Conservation (phyloP, 2,113 vertebrate genomes). For the Cavia aperea region DNA sequence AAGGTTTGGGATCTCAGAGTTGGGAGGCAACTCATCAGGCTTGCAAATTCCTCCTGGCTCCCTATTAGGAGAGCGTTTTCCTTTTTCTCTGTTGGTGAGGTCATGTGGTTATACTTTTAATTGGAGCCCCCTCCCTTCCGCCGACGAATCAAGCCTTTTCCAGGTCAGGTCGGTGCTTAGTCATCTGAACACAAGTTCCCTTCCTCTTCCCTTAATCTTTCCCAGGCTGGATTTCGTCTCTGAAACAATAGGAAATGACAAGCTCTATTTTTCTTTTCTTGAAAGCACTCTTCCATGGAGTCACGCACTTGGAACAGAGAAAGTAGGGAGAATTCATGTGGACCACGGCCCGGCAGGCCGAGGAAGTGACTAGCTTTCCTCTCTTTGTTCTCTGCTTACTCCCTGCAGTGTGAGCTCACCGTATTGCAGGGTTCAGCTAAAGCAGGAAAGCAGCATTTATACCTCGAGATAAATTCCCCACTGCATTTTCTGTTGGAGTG, state of each 20-base stretch:
- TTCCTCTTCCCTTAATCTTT: slow-evolving; percentile 64
- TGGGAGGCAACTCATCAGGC: not conserved
- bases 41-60: slow-evolving; percentile 36
- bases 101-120: slow-evolving; percentile 40
- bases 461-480: slow-evolving; percentile 57
- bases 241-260: slow-evolving; percentile 72
- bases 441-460: slow-evolving; percentile 70
- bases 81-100: slow-evolving; percentile 9
- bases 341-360: slow-evolving; percentile 34
- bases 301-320: slow-evolving; percentile 40
- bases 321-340: slow-evolving; percentile 54
- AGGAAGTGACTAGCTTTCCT: slow-evolving; percentile 91
- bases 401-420: slow-evolving; percentile 60
- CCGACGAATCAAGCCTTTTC: slow-evolving; percentile 59
- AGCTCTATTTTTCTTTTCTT: slow-evolving; percentile 65
- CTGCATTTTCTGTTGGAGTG: slow-evolving; percentile 56
- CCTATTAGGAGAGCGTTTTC: slow-evolving; percentile 26
- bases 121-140: slow-evolving; percentile 64
- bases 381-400: slow-evolving; percentile 81
- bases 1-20: slow-evolving; percentile 19
- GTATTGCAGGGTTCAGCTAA: slow-evolving; percentile 58
- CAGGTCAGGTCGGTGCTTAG: slow-evolving; percentile 58
- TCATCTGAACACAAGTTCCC: slow-evolving; percentile 53
- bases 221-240: slow-evolving; percentile 60
- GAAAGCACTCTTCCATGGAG: slow-evolving; percentile 55